Evolutionary conservation across 1,140 invertebrate species (phyloP).

Genomic region (Nomia melanderi): DNA sequence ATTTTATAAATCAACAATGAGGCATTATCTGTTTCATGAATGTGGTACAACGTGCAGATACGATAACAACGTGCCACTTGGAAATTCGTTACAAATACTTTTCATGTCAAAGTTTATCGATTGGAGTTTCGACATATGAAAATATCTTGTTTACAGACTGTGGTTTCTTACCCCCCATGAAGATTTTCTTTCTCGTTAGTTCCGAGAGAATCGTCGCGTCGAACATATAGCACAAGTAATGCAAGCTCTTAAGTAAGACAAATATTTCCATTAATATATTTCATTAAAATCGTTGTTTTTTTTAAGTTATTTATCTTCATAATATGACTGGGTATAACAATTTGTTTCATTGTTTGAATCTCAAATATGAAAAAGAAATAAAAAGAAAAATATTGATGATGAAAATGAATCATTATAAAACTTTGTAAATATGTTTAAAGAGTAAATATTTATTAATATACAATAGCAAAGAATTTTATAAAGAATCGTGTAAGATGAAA

Average conservation of each 20-base stretch:
- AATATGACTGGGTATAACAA: not conserved
- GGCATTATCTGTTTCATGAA: not conserved
- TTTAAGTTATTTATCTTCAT: not conserved
- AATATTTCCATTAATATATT: constrained; percentile 3
- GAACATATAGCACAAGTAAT: constrained; percentile 55
- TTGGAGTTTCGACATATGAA: constrained; percentile 43
- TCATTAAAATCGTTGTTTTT: not conserved
- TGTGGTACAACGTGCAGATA: not conserved
- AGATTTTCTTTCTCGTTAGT: constrained; percentile 47
- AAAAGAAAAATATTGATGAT: not conserved
- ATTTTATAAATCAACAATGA: not conserved
- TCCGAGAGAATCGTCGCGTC: constrained; percentile 12
- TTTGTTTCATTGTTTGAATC: not conserved
- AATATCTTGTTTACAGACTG: constrained; percentile 30
- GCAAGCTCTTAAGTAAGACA: constrained; percentile 63
- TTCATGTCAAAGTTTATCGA: constrained; percentile 70
- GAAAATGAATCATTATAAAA: not conserved
- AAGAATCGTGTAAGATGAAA: too few species aligned
- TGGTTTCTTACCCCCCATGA: constrained; percentile 14
- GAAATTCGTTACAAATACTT: not conserved
- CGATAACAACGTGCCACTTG: not conserved
- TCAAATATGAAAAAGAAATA: too few species aligned
- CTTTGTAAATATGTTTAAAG: not conserved
- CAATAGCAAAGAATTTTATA: too few species aligned
- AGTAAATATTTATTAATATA: not conserved